These are phyloP conservation scores for Ceyx margarethae DNA, from an alignment of 2,113 vertebrate genomes.

Conservation along the genomic window DNA sequence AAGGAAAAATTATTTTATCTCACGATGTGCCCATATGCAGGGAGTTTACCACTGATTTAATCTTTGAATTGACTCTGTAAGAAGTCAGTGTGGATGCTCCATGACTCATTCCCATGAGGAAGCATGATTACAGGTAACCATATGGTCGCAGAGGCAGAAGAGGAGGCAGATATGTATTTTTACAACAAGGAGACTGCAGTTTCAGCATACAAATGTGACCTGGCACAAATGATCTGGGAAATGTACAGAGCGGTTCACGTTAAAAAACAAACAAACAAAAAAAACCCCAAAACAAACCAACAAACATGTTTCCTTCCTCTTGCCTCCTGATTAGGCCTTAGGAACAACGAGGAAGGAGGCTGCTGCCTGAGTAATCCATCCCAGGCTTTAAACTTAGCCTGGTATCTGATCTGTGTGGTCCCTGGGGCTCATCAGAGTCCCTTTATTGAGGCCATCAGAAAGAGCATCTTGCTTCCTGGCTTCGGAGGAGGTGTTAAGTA, in stretches of 20 bases:
- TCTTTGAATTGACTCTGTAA: not conserved
- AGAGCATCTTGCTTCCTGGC: not conserved
- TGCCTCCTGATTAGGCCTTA: not conserved
- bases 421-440: not conserved
- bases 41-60: not conserved
- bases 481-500: constrained; percentile 40
- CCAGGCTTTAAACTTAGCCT: constrained; percentile 1
- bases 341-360: not conserved
- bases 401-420: not conserved
- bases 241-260: not conserved
- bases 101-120: constrained; percentile 9
- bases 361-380: not conserved
- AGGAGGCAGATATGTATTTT: not conserved
- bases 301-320: not conserved
- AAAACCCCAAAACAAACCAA: too few relatives aligned
- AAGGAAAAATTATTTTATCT: not conserved
- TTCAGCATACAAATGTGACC: not conserved
- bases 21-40: not conserved
- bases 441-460: constrained; percentile 28
- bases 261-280: not conserved
- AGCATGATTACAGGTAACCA: not conserved
- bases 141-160: not conserved
- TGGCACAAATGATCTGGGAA: not conserved
- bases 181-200: not conserved
- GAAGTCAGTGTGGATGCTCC: not conserved